Base-by-base conservation (phyloP, 2,113 vertebrate genomes). In the Cyprinodon brontotheroides region DNA sequence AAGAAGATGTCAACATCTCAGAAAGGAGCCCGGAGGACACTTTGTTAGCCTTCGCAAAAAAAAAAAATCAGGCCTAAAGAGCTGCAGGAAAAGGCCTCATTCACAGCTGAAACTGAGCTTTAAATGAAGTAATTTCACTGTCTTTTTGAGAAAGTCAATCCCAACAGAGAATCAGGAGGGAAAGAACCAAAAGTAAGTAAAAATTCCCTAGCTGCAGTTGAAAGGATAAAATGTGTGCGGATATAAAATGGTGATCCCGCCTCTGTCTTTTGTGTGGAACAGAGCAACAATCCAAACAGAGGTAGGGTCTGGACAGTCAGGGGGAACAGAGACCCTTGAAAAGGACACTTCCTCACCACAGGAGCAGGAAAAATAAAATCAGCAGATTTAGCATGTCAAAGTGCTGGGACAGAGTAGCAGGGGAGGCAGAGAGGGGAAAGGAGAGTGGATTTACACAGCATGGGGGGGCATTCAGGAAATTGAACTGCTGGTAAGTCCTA, bases 311-410 rank as follows among this genome's bases (percentile, higher is more conserved):
- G 86, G 90, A 90, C 86, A 85, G 85, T 92, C 84, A 68, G 90
- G 91, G 90, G 90, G 70, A 91, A 86, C 84, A 62, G 89, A 94
- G 92, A 92, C 83, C 83, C 94, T 93, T 94, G 93, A 95, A 95
- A 93, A 88, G 89, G 93, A 92, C 92, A 94, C 93, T 95, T 95
- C 94, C 94, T 94, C 94, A 93, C 93, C 80, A 29, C 94, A 92
- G 94, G 93, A 94, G 91, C 91, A 93, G 92, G 89, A 89, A 92
- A 94, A 94, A 95, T 93, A 94, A 94, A 94, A 94, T 93, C 92
- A 91, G 93, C 87, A 90, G 94, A 94, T 93, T 95, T 94, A 93
- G 91, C 94, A 94, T 94, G 93, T 95, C 93, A 95, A 95, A 94
- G 94, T 79, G 62, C 82, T 76, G 75, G 87, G 82, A 83, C 85